These are phyloP conservation scores for Python bivittatus DNA, from an alignment of 2,113 vertebrate genomes.

Conservation along the genomic window DNA sequence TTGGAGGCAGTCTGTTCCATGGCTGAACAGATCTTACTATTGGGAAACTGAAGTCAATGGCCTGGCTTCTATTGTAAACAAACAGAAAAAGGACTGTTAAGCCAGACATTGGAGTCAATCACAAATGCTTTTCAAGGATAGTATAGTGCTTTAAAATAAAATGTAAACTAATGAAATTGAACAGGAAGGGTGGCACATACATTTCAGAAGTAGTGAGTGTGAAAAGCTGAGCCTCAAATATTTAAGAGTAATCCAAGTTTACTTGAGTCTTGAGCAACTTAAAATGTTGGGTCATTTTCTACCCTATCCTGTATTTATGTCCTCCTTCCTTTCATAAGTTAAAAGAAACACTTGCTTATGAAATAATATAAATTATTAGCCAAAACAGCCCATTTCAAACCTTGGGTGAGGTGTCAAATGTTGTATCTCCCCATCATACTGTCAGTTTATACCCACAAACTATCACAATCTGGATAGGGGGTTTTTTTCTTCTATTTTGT, in stretches of 20 bases:
- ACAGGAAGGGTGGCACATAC: not conserved
- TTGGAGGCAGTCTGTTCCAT: not conserved
- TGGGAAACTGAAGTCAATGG: not conserved
- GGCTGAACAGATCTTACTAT: not conserved
- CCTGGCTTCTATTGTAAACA: not conserved
- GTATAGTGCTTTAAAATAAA: not conserved
- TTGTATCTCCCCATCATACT: not conserved
- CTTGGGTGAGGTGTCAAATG: not conserved
- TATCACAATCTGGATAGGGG: not conserved
- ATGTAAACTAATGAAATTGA: not conserved
- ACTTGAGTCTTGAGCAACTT: not conserved
- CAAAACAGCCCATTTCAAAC: not conserved
- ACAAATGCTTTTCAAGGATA: not conserved
- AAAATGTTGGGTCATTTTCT: not conserved
- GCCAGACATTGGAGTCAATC: not conserved
- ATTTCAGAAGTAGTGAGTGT: not conserved
- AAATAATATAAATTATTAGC: not conserved
- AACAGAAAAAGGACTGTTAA: not conserved
- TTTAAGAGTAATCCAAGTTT: not conserved
- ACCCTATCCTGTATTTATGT: not conserved
- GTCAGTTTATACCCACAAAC: not conserved
- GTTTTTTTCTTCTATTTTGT: not conserved
- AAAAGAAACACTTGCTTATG: not conserved
- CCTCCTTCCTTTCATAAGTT: not conserved
- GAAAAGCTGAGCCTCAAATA: not conserved